Conservation (phyloP, 2,888 invertebrate genomes). For the Nomada fucata region DNA sequence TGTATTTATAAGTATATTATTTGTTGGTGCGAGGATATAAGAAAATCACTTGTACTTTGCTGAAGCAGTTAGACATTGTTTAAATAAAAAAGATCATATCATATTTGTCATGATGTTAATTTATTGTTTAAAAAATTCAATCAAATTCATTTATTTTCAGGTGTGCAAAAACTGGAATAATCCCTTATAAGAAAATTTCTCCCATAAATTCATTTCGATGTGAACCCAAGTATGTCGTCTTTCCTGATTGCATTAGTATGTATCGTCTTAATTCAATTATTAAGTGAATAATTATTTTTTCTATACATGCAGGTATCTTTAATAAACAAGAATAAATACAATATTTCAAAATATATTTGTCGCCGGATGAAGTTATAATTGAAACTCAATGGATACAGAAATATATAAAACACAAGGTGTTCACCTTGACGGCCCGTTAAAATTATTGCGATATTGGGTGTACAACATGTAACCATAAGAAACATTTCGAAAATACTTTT, state of each 20-base stretch:
- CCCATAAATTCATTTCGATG: too few species aligned
- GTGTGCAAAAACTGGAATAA: too few species aligned
- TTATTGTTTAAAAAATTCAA: neutral
- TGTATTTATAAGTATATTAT: constrained; percentile 71
- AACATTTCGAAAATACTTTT: too few species aligned
- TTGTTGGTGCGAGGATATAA: constrained; percentile 78
- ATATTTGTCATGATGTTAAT: constrained; percentile 39
- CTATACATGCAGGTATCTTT: neutral
- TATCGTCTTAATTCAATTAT: neutral
- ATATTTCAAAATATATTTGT: neutral
- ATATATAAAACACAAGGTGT: too few species aligned
- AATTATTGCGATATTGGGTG: too few species aligned
- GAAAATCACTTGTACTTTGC: constrained; percentile 77
- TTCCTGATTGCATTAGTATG: neutral
- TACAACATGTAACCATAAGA: too few species aligned
- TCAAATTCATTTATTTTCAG: neutral
- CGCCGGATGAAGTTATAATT: too few species aligned
- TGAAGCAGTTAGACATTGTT: constrained; percentile 77
- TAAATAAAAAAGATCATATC: constrained; percentile 80
- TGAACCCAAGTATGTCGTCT: neutral
- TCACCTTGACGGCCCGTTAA: too few species aligned
- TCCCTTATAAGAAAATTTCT: too few species aligned
- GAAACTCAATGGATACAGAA: too few species aligned
- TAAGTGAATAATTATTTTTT: neutral
- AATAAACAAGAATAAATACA: neutral